These are phyloP conservation scores for Oscheius sp. DNA, from an alignment of 1,140 invertebrate genomes.

Conservation along the genomic window DNA sequence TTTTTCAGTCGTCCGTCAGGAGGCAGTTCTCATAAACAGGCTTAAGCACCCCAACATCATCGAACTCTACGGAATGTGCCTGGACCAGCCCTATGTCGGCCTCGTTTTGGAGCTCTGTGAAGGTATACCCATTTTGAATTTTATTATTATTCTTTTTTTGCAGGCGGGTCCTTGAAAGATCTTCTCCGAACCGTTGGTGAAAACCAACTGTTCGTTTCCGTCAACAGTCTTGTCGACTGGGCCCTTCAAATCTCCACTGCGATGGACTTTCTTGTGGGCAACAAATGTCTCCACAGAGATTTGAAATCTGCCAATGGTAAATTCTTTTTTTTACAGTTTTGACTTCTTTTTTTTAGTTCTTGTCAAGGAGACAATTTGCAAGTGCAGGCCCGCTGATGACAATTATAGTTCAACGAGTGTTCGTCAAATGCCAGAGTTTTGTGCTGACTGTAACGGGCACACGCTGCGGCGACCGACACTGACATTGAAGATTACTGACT, in stretches of 20 bases:
- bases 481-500: conserved; percentile 84
- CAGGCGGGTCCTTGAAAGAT: not conserved
- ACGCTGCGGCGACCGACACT: conserved; percentile 58
- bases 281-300: conserved; percentile 26
- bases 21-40: conserved; percentile 14
- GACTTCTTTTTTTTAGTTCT: not conserved
- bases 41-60: conserved; percentile 16
- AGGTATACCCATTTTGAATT: not conserved
- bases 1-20: not conserved
- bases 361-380: conserved; percentile 21
- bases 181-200: not conserved
- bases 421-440: not conserved
- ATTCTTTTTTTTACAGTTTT: not conserved
- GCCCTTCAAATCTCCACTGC: conserved; percentile 16
- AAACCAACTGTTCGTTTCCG: not conserved
- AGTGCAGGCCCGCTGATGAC: conserved; percentile 10
- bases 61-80: conserved; percentile 16
- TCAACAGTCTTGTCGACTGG: conserved; percentile 12
- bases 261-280: conserved; percentile 15
- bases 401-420: no score
- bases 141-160: not conserved
- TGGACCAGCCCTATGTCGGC: conserved; percentile 19
- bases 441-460: not conserved
- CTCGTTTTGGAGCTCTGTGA: conserved; percentile 23
- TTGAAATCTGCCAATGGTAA: conserved; percentile 31